Evolutionary conservation across 2,888 invertebrate genomes (phyloP).

Genomic region (Morinoia aosen): DNA sequence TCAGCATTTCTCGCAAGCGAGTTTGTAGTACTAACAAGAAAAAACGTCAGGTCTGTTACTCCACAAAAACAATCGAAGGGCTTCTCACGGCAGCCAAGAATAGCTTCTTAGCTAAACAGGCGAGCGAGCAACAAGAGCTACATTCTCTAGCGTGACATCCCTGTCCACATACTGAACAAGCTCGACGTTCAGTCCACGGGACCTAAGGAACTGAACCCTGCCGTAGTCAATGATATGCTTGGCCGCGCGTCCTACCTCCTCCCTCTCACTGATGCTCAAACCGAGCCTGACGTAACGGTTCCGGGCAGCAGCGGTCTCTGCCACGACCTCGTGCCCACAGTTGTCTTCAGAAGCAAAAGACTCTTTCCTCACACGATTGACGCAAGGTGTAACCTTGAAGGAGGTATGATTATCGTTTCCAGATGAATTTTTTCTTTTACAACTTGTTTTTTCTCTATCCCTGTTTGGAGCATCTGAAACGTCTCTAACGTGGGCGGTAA

Average conservation of each 20-base stretch:
- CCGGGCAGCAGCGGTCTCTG: background rate
- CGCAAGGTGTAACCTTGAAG: background rate
- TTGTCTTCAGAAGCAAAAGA: background rate
- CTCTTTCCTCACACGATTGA: background rate
- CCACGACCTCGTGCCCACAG: background rate
- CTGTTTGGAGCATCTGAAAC: background rate
- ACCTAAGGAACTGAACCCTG: background rate
- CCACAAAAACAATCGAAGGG: no score
- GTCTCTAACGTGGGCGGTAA: background rate
- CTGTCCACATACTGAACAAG: constrained; percentile 58
- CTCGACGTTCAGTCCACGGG: background rate
- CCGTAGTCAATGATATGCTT: constrained; percentile 44
- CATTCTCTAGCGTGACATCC: constrained; percentile 60
- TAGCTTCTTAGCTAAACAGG: background rate
- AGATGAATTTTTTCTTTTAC: background rate
- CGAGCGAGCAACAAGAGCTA: constrained; percentile 57
- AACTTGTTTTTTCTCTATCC: background rate
- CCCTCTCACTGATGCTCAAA: background rate
- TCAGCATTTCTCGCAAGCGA: no score
- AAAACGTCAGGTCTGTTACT: no score
- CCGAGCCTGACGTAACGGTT: constrained; percentile 45
- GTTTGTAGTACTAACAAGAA: no score
- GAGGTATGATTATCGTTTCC: background rate
- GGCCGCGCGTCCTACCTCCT: constrained; percentile 37
- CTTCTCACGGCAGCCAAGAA: background rate